Evolutionary conservation across 2,113 vertebrate genomes (phyloP).

Genomic region (Plecturocebus donacophilus): DNA sequence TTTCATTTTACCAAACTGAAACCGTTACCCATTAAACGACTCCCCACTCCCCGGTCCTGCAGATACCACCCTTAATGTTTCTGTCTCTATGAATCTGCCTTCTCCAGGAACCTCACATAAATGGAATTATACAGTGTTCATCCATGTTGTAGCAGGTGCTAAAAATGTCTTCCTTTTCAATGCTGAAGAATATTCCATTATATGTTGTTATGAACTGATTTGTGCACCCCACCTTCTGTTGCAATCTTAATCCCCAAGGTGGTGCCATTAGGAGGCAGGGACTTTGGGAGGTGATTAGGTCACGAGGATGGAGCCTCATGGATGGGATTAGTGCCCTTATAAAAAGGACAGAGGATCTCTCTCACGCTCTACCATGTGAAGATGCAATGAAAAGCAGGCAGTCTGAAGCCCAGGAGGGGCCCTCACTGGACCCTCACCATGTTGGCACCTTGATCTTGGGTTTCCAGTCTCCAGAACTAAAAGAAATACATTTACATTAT

Average conservation of each 20-base stretch:
- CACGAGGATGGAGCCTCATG: no score
- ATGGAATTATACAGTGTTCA: background rate
- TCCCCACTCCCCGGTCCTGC: accelerated
- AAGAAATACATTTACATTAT: background rate
- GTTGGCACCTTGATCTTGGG: background rate
- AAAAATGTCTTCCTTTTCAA: background rate
- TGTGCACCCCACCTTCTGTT: no score
- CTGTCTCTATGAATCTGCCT: background rate
- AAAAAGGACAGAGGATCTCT: background rate
- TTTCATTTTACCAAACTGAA: background rate
- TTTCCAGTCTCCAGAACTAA: background rate
- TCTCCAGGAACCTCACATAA: accelerated
- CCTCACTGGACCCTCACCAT: background rate
- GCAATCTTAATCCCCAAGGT: background rate
- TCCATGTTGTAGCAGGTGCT: accelerated
- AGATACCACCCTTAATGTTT: no score
- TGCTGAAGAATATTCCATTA: background rate
- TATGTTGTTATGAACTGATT: no score
- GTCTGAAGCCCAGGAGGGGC: background rate
- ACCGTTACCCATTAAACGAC: background rate
- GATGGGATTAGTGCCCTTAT: no score
- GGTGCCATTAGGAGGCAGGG: background rate
- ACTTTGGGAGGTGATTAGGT: background rate
- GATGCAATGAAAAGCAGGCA: background rate
- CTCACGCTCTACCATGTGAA: background rate